Percentiles rank a stretch among this genome's conserved stretches.
Conservation (phyloP, 2,888 invertebrate species). For the Cheilosia variabilis region DNA sequence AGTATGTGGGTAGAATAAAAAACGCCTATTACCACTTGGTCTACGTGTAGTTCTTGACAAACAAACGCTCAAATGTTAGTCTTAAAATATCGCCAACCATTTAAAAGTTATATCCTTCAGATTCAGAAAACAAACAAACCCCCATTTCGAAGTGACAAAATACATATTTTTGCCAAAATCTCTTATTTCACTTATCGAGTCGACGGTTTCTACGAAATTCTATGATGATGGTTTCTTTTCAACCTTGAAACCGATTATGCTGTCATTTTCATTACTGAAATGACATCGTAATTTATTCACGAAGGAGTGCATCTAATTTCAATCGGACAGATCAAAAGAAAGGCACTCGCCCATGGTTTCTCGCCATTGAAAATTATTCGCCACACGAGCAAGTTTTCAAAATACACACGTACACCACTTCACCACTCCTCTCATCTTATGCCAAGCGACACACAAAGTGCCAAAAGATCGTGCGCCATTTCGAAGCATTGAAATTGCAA, state of each 20-base stretch:
- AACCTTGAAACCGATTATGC: constrained; percentile 3
- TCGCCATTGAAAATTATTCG: constrained; percentile 13
- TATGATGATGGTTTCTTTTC: neutral
- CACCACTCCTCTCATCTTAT: neutral
- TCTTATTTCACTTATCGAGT: neutral
- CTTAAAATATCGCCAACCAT: too few species aligned
- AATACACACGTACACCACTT: neutral
- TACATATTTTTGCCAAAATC: neutral
- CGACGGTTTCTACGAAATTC: neutral
- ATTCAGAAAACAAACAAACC: too few species aligned
- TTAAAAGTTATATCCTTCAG: too few species aligned
- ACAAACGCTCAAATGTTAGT: too few species aligned
- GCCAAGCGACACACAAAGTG: constrained; percentile 1
- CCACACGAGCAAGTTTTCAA: constrained; percentile 2
- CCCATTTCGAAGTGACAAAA: neutral
- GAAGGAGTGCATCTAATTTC: constrained; percentile 7
- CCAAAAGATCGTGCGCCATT: constrained; percentile 31
- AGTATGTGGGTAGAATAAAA: too few species aligned
- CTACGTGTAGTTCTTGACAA: too few species aligned
- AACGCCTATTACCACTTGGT: too few species aligned
- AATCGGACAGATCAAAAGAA: constrained; percentile 5
- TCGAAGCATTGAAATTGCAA: neutral
- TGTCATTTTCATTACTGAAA: constrained; percentile 11
- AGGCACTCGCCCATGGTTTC: neutral
- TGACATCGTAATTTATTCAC: constrained; percentile 4